Conservation (phyloP, 1,140 invertebrate species). For the Pomacea maculata region DNA sequence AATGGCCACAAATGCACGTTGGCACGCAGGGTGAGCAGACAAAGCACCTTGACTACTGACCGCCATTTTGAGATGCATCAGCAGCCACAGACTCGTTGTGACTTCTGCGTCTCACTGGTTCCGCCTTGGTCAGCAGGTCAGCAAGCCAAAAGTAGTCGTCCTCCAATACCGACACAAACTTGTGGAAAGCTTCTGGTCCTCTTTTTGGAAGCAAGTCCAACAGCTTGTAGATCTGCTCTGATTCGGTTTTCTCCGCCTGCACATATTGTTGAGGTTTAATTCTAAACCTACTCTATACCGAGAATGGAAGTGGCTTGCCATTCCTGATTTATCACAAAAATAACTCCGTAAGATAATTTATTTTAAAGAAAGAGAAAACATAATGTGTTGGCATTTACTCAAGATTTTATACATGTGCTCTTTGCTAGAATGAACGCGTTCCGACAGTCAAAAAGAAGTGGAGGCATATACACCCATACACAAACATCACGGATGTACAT, state of each 20-base stretch:
- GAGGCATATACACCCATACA: no score
- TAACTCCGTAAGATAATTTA: no score
- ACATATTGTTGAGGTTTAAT: neutral
- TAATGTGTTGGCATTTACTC: no score
- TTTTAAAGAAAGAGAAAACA: no score
- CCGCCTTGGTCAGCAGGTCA: slow-evolving; percentile 28
- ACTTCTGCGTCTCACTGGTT: neutral
- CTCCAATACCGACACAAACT: slow-evolving; percentile 38
- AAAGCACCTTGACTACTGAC: neutral
- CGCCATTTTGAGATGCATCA: neutral
- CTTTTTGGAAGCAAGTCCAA: slow-evolving; percentile 46
- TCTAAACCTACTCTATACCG: no score
- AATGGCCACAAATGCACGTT: neutral
- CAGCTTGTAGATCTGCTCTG: slow-evolving; percentile 33
- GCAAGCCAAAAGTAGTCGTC: slow-evolving; percentile 47
- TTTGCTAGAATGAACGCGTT: no score
- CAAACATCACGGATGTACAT: no score
- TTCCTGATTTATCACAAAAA: no score
- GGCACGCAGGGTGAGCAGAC: neutral
- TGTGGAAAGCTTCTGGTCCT: slow-evolving; percentile 46
- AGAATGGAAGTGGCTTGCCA: no score
- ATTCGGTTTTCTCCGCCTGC: slow-evolving; percentile 11
- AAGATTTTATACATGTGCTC: no score
- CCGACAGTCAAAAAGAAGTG: no score
- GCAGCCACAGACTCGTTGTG: neutral